Percentiles rank a stretch among this genome's conserved stretches.
These are phyloP conservation scores for Carcinoscorpius rotundicauda DNA, from an alignment of 1,140 invertebrate species.

Conservation along the genomic window DNA sequence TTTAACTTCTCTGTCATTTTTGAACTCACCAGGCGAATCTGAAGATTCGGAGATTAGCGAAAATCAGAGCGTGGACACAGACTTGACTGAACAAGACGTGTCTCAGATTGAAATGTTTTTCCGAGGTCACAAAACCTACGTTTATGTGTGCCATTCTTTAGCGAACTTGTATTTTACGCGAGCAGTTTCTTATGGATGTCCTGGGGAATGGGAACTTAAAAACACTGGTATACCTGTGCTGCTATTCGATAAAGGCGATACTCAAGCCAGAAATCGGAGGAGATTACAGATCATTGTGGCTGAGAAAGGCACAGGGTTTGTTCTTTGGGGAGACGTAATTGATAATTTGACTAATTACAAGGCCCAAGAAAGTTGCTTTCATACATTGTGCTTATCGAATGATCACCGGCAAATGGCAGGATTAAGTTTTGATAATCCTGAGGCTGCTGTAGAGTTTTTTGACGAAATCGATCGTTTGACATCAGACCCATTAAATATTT, in stretches of 20 bases:
- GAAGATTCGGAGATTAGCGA: no score
- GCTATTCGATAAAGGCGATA: slow-evolving; percentile 58
- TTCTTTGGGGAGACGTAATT: slow-evolving; percentile 67
- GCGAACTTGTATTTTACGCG: slow-evolving; percentile 56
- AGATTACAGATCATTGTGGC: slow-evolving; percentile 60
- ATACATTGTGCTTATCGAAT: slow-evolving; percentile 62
- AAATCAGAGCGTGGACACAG: no score
- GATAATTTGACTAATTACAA: slow-evolving; percentile 44
- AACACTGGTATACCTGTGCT: slow-evolving; percentile 69
- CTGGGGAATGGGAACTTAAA: slow-evolving; percentile 52
- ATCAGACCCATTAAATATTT: slow-evolving; percentile 63
- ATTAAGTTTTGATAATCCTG: slow-evolving; percentile 59
- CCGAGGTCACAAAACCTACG: slow-evolving; percentile 58
- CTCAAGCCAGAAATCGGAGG: slow-evolving; percentile 50
- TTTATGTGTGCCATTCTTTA: slow-evolving; percentile 61
- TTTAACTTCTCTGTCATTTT: no score
- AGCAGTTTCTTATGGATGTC: slow-evolving; percentile 2
- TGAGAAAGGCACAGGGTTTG: slow-evolving; percentile 68
- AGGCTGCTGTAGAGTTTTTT: slow-evolving; percentile 53
- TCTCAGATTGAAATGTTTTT: slow-evolving; percentile 62
- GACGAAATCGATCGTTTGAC: slow-evolving; percentile 54
- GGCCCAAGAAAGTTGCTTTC: slow-evolving; percentile 42
- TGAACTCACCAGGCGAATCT: no score
- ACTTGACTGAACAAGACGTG: slow-evolving; percentile 40
- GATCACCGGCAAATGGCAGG: slow-evolving; percentile 50